Base-by-base conservation (phyloP, 1,140 invertebrate species). In the Papilio helenus region DNA sequence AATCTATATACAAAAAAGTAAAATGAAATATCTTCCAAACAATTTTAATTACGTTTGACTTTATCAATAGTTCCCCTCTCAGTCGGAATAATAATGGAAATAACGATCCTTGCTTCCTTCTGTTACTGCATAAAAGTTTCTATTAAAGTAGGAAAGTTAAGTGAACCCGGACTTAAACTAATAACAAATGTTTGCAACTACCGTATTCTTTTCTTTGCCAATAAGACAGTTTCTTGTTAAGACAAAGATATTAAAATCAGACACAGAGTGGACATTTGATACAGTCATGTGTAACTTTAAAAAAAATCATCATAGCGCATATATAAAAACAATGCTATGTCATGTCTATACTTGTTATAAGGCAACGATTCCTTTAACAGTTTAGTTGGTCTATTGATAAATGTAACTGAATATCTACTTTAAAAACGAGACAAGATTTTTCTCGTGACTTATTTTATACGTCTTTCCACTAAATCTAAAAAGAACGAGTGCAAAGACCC, bases 61-160 rank as follows among this genome's bases (percentile, higher is more conserved):
- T 34, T 68, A 68, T 26, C 61, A 68, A 68, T 68, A 68, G 61
- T 68, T 68, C 26, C 61, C 23, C 23, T 12, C 61, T 29, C 26
- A 68, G 61, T 68, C 18, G 23, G 61, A 68, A 16, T 68, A 34
- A 68, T 26, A 68, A 68, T 68, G 61, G 61, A 68, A 61, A 68
- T 68, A 29, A 68, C 23, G 61, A 68, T 16, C 61, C 61, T 12
- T 68, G 26, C 26, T 34, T 68, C 61, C 61, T 68, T 23, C 58
- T 26, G 61, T 29, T 68, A 68, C 23, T 26, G 58, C 61, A 68
- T 68, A 68, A 68, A 68, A 68, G 61, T 68, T 68, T 68, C 26
- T 12, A 68, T 68, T 34, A 68, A 68, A 68, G 61, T 68, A 68
- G 61, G 5, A 68, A 68, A 68, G 61, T 68, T 68, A 68, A 26